Evolutionary conservation across 2,113 vertebrate genomes (phyloP).

Genomic region (Hippocampus zosterae): DNA sequence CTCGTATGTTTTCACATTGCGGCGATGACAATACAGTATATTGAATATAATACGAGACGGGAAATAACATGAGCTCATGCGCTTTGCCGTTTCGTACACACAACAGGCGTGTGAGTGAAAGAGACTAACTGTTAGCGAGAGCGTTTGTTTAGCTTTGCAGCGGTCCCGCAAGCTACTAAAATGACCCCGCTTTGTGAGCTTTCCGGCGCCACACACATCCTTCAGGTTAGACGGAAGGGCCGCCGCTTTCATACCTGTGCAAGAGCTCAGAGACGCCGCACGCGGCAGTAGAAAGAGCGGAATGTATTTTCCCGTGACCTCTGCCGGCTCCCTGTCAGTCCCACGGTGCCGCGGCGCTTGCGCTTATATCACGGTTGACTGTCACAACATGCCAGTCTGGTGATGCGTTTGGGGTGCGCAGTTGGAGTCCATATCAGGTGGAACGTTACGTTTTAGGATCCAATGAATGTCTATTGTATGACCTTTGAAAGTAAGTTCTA

Average conservation of each 20-base stretch:
- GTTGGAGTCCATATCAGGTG: too few species aligned
- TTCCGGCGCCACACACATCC: conserved; percentile 43
- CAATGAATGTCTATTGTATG: too few species aligned
- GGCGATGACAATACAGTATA: neutral
- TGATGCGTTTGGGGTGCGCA: neutral
- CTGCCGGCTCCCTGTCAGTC: conserved; percentile 3
- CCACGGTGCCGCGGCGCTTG: conserved; percentile 22
- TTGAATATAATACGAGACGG: neutral
- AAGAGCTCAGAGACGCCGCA: conserved; percentile 27
- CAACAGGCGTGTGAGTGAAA: conserved; percentile 15
- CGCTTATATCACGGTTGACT: conserved; percentile 25
- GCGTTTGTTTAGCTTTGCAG: conserved; percentile 36
- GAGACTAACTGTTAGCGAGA: neutral
- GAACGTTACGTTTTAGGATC: too few species aligned
- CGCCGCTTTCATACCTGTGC: conserved; percentile 46
- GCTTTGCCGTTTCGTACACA: neutral
- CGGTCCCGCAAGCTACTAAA: conserved; percentile 24
- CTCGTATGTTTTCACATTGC: neutral
- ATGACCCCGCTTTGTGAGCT: conserved; percentile 35
- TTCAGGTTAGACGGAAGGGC: conserved; percentile 56
- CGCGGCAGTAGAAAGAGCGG: conserved; percentile 51
- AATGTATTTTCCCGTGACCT: conserved; percentile 33
- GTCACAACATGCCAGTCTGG: conserved; percentile 22
- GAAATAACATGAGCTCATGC: neutral
- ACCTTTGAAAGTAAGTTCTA: too few species aligned